Base-by-base conservation (phyloP, 2,888 invertebrate genomes). In the Chalcosyrphus nemorum region DNA sequence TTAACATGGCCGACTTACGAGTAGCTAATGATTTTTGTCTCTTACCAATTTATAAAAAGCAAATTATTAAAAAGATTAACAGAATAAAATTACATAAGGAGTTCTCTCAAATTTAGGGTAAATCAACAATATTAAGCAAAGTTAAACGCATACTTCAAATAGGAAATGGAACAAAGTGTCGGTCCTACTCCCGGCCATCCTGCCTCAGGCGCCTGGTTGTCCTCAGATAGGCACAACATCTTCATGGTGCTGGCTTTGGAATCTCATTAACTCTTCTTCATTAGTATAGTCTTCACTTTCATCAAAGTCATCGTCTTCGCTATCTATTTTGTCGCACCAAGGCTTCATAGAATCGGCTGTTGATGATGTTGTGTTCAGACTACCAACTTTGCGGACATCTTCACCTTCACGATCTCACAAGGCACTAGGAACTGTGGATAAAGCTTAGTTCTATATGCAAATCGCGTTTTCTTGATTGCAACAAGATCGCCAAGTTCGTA, bases 381-480 rank as follows among this genome's bases (percentile, higher is more conserved):
- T 13, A 45, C 70, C 70, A 11, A 56, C 56, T 13, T 56, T 56
- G 21, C 38, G 7, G 38, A 56, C 38, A 32, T 47, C 13, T 56
- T 38, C 45, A 89, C 59, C 52, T 88, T 88, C 87, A 57, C 65
- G 11, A 89, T 68, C n/a, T 85, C 71, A 50, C 89, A 89, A 15
- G 90, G 89, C 2, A 89, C 90, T 7, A 90, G 52, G 61, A 84
- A 90, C 72, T 89, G 89, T 1, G 85, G 56, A 24, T 86, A 78
- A 1, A 91, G 27, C 70, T 91, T 91, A 2, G 88, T 54, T 1
- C 89, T 89, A 6, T 87, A 71, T 1, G 88, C 89, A 63, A 88
- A 88, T 56, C 90, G 89, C 0, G 89, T 90, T 27, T 89, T 68
- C 66, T 89, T 88, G 7, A 89, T 89, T 3, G 89, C 70, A 0